These are phyloP conservation scores for Zoanthus gigantus DNA, from an alignment of 92 coral and sea anemone genomes.

Conservation along the genomic window DNA sequence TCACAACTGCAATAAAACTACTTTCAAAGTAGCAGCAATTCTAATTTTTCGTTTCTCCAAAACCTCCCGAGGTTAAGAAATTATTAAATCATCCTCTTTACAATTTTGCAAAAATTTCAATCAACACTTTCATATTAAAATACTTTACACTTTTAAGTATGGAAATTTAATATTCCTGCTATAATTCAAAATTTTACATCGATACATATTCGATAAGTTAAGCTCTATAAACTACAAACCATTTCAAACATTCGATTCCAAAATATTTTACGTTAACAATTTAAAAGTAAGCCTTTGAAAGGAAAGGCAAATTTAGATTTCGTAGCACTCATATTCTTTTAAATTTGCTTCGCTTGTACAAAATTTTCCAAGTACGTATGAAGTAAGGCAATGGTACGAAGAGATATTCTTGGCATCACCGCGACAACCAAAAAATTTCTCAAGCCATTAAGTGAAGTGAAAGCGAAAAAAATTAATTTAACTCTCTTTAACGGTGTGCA, in stretches of 20 bases:
- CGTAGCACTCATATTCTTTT: slow-evolving; percentile 25
- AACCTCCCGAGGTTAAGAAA: slow-evolving; percentile 82
- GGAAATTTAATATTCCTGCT: slow-evolving; percentile 95
- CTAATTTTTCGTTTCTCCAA: slow-evolving; percentile 73
- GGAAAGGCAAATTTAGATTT: slow-evolving; percentile 16
- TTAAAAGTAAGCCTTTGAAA: slow-evolving; percentile 51
- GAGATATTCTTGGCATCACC: slow-evolving; percentile 38
- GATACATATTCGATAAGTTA: slow-evolving; percentile 97
- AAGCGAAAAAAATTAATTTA: slow-evolving; percentile 46
- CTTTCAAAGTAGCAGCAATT: slow-evolving; percentile 95
- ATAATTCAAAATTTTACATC: slow-evolving; percentile 95
- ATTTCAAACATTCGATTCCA: slow-evolving; percentile 71
- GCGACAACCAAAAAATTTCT: slow-evolving; percentile 43
- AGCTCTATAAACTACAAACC: slow-evolving; percentile 85
- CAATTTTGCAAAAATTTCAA: slow-evolving; percentile 83
- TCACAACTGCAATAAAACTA: slow-evolving; percentile 82
- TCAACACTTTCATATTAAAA: slow-evolving; percentile 95
- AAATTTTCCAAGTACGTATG: slow-evolving; percentile 46
- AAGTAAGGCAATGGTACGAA: slow-evolving; percentile 35
- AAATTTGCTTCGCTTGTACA: slow-evolving; percentile 38
- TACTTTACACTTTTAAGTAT: slow-evolving; percentile 95
- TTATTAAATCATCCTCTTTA: slow-evolving; percentile 83
- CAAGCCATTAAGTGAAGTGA: slow-evolving; percentile 13
- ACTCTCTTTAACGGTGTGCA: slow-evolving; percentile 36
- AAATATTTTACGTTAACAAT: slow-evolving; percentile 78